Conservation (phyloP, 2,113 vertebrate genomes). For the Nothobranchius kuhntae region DNA sequence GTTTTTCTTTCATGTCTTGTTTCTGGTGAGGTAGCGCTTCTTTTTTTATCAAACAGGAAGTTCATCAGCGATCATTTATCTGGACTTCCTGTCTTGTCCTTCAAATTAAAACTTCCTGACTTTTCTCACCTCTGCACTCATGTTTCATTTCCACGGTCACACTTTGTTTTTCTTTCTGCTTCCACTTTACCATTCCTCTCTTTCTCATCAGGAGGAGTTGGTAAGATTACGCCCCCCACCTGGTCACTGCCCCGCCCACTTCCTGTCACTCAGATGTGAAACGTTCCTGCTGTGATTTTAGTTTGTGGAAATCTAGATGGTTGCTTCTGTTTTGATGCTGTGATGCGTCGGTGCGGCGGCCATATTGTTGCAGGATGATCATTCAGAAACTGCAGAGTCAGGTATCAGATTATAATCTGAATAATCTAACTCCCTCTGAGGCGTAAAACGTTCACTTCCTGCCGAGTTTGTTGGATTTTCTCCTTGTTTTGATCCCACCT, state of each 20-base stretch:
- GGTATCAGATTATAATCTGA: too few species aligned
- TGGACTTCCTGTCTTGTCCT: not conserved
- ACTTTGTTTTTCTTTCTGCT: slow-evolving; percentile 5
- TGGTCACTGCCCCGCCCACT: not conserved
- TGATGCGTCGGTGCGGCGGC: not conserved
- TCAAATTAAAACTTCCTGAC: slow-evolving; percentile 9
- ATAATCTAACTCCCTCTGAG: too few species aligned
- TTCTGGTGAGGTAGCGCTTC: not conserved
- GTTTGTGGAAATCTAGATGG: not conserved
- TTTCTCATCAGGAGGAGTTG: slow-evolving; percentile 69
- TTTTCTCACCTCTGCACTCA: slow-evolving; percentile 4
- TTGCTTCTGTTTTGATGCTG: slow-evolving; percentile 5
- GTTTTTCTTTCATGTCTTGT: not conserved
- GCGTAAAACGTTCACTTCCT: not conserved
- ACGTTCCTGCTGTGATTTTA: not conserved
- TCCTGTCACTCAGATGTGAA: slow-evolving; percentile 11
- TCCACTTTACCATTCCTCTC: slow-evolving; percentile 19
- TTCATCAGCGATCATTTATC: not conserved
- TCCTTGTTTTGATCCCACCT: too few species aligned
- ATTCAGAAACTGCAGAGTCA: too few species aligned
- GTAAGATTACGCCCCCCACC: slow-evolving; percentile 51
- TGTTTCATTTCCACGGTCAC: slow-evolving; percentile 21
- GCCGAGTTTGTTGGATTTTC: too few species aligned
- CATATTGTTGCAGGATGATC: not conserved
- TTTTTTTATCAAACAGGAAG: slow-evolving; percentile 2